Evolutionary conservation across 2,888 invertebrate species (phyloP).

Genomic region (Oxyscelio sp.): DNA sequence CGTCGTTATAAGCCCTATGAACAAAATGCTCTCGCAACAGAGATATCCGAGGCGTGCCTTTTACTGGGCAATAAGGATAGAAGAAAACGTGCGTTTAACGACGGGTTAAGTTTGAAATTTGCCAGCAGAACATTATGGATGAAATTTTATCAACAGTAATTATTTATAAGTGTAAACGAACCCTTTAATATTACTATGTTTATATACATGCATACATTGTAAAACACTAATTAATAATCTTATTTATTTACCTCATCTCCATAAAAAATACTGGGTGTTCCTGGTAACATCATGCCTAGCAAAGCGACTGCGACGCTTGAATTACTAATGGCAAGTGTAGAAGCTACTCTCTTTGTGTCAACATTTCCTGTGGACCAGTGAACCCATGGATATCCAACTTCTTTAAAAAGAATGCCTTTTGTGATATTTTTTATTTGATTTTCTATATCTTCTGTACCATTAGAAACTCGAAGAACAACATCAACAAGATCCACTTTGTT

Average conservation of each 20-base stretch:
- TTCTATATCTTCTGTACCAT: conserved; percentile 90
- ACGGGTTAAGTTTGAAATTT: too few relatives aligned
- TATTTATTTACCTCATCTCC: conserved; percentile 97
- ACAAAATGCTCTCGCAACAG: too few relatives aligned
- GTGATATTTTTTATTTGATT: conserved; percentile 90
- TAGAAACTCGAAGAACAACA: conserved; percentile 90
- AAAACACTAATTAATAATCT: too few relatives aligned
- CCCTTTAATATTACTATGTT: too few relatives aligned
- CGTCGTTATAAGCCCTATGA: too few relatives aligned
- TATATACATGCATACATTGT: too few relatives aligned
- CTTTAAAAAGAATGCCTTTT: conserved; percentile 90
- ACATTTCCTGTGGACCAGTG: conserved; percentile 94
- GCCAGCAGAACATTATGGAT: too few relatives aligned
- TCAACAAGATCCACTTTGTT: conserved; percentile 93
- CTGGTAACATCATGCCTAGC: conserved; percentile 95
- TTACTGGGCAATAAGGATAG: too few relatives aligned
- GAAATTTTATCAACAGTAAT: too few relatives aligned
- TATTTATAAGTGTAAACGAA: too few relatives aligned
- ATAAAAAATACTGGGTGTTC: conserved; percentile 96
- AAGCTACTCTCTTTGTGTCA: conserved; percentile 90
- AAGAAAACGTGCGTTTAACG: too few relatives aligned
- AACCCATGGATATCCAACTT: conserved; percentile 92
- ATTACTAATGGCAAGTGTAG: conserved; percentile 89
- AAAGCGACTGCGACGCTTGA: conserved; percentile 92
- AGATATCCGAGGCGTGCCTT: too few relatives aligned